These are phyloP conservation scores for Protula sp. DNA, from an alignment of 2,888 invertebrate species.

Conservation along the genomic window DNA sequence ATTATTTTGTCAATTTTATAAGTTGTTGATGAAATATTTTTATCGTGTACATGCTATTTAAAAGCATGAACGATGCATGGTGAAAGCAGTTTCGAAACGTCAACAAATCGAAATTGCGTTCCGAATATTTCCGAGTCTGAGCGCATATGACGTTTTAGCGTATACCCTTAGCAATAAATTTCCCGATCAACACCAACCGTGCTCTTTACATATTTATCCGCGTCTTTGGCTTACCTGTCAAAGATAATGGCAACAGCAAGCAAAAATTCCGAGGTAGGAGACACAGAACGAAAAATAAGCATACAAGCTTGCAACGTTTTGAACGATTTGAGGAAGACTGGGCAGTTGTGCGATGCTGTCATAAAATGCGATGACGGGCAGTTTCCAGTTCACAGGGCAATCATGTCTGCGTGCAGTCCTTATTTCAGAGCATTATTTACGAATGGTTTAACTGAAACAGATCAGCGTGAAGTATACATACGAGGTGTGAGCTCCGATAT, in stretches of 20 bases:
- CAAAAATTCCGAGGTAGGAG: not conserved
- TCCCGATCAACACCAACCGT: too few relatives aligned
- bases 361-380: slow-evolving; percentile 74
- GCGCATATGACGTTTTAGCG: too few relatives aligned
- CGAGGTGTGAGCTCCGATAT: slow-evolving; percentile 71
- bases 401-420: slow-evolving; percentile 69
- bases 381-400: slow-evolving; percentile 72
- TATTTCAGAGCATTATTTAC: slow-evolving; percentile 87
- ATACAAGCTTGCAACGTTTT: slow-evolving; percentile 78
- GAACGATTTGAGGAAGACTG: slow-evolving; percentile 75
- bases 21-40: too few relatives aligned
- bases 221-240: not conserved
- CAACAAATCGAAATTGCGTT: too few relatives aligned
- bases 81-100: too few relatives aligned
- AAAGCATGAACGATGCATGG: too few relatives aligned
- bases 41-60: too few relatives aligned
- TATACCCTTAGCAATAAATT: too few relatives aligned
- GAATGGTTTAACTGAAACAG: slow-evolving; percentile 60
- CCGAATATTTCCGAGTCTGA: too few relatives aligned
- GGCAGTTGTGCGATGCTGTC: slow-evolving; percentile 80
- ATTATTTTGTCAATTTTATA: too few relatives aligned
- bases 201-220: too few relatives aligned
- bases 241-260: not conserved
- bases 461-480: slow-evolving; percentile 34
- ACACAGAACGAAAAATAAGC: slow-evolving; percentile 68